Percentiles rank a stretch among this genome's conserved stretches.
Conservation (phyloP, 1,140 invertebrate genomes). For the Colletes gigas region DNA sequence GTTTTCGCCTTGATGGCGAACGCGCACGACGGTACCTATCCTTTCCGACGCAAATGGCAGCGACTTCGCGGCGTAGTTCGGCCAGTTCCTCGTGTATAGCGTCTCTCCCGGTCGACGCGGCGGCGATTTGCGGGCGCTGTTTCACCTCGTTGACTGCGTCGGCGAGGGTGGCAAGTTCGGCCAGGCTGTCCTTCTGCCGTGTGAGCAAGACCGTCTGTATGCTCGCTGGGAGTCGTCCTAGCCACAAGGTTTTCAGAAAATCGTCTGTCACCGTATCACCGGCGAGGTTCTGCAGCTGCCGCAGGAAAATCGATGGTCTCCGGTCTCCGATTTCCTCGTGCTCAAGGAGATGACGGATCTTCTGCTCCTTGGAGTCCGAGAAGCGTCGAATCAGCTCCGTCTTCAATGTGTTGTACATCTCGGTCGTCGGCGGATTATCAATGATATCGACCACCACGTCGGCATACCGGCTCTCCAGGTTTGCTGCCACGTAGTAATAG, state of each 20-base stretch:
- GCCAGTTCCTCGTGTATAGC: background rate
- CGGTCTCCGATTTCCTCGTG: no score
- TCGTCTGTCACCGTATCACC: background rate
- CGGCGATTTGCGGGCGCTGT: background rate
- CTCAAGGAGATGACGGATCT: conserved; percentile 60
- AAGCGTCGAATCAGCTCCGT: conserved; percentile 62
- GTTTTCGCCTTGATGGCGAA: background rate
- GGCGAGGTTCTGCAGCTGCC: conserved; percentile 52
- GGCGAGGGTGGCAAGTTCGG: background rate
- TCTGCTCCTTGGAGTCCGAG: conserved; percentile 58
- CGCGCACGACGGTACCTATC: background rate
- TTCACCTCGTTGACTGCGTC: background rate
- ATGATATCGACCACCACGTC: conserved; percentile 43
- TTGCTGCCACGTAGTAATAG: background rate
- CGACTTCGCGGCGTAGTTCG: background rate
- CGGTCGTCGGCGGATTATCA: conserved; percentile 11
- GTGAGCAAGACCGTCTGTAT: background rate
- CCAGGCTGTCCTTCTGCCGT: background rate
- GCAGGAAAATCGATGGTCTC: no score
- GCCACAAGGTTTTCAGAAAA: background rate
- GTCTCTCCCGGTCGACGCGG: background rate
- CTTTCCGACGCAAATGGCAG: background rate
- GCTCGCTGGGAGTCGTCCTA: background rate
- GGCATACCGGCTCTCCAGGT: background rate
- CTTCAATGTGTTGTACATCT: conserved; percentile 63